Evolutionary conservation across 2,113 vertebrate genomes (phyloP).

Genomic region (Phylloscopus trochiloides): DNA sequence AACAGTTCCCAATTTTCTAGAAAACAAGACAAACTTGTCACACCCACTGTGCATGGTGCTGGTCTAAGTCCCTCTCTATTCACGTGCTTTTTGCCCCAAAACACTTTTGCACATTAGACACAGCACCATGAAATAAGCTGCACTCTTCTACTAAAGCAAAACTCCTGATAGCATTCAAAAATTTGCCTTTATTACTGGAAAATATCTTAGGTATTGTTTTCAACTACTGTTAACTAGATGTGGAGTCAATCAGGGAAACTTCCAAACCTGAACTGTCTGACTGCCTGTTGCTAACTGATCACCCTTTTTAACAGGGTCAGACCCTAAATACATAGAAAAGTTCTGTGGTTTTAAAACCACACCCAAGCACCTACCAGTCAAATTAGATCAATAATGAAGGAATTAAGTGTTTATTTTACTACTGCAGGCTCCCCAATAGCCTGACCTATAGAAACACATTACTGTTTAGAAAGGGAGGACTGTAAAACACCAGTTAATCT

Average conservation of each 20-base stretch:
- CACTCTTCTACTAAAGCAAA: not conserved
- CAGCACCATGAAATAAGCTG: not conserved
- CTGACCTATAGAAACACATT: not conserved
- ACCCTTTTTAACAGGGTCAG: not conserved
- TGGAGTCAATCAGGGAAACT: not conserved
- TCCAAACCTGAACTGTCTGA: not conserved
- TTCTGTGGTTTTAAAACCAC: not conserved
- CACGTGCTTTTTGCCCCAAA: not conserved
- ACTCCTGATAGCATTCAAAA: not conserved
- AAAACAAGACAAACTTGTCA: not conserved
- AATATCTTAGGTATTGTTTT: not conserved
- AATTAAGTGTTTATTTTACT: not conserved
- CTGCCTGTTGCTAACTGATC: not conserved
- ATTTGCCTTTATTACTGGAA: not conserved
- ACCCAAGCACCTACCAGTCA: not conserved
- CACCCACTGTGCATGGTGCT: not conserved
- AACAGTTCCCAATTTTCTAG: constrained; percentile 88
- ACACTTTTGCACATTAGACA: not conserved
- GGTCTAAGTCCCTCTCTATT: not conserved
- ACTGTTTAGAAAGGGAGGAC: not conserved
- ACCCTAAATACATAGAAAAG: not conserved
- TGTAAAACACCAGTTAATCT: not conserved
- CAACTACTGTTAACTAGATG: not conserved
- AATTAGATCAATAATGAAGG: not conserved
- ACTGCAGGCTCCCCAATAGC: not conserved